Conservation (phyloP, 2,113 vertebrate genomes). For the Microtus pennsylvanicus region DNA sequence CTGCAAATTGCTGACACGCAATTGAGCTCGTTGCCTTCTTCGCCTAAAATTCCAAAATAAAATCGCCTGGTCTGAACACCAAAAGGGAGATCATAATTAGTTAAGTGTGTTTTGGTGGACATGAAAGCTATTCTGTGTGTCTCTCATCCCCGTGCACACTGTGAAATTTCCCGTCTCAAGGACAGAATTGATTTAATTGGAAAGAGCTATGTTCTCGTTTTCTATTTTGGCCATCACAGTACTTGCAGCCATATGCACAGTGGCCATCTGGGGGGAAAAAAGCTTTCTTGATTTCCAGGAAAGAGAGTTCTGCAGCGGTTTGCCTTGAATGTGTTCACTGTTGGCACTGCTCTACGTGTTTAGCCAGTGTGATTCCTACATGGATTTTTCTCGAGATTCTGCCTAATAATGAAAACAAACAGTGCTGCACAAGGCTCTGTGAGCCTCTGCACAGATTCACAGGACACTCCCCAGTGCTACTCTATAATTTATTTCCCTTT, state of each 20-base stretch:
- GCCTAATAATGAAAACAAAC: slow-evolving; percentile 13
- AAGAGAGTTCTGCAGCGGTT: not conserved
- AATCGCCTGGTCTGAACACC: slow-evolving; percentile 43
- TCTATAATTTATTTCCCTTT: slow-evolving; percentile 34
- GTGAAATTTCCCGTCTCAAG: slow-evolving; percentile 76
- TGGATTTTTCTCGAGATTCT: slow-evolving; percentile 43
- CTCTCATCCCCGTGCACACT: not conserved
- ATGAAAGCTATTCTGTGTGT: slow-evolving; percentile 44
- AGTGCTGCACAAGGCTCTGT: not conserved
- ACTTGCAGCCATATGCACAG: slow-evolving; percentile 53
- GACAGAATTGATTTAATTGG: slow-evolving; percentile 72
- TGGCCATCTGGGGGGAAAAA: slow-evolving; percentile 80
- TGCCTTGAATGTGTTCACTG: slow-evolving; percentile 57
- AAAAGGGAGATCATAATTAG: slow-evolving; percentile 53
- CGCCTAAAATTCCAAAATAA: slow-evolving; percentile 68
- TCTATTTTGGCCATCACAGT: slow-evolving; percentile 70
- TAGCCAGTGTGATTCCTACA: slow-evolving; percentile 27
- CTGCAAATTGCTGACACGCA: slow-evolving; percentile 52
- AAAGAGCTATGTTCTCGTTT: slow-evolving; percentile 70
- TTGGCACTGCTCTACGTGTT: slow-evolving; percentile 57
- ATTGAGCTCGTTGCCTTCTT: slow-evolving; percentile 54
- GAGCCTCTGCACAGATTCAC: not conserved
- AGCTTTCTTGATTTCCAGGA: slow-evolving; percentile 60
- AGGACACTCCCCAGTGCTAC: not conserved
- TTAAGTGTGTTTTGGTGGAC: slow-evolving; percentile 38